Evolutionary conservation across 1,140 invertebrate genomes (phyloP).

Genomic region (Phocides pigmalion): DNA sequence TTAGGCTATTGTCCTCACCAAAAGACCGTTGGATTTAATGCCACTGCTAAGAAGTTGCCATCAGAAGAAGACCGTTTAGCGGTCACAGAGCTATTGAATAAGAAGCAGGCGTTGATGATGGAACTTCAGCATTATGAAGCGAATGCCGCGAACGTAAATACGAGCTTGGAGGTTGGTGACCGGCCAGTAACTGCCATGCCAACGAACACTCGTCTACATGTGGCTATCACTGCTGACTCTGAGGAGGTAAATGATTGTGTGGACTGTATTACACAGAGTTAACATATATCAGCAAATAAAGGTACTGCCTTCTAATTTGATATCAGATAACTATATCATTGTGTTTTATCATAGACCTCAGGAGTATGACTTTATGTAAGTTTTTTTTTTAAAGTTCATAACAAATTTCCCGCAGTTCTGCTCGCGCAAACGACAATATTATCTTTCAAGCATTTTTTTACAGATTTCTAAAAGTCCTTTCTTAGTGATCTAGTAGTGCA

Average conservation of each 20-base stretch:
- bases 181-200: slow-evolving; percentile 85
- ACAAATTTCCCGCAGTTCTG: too few relatives aligned
- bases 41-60: slow-evolving; percentile 50
- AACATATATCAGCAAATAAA: too few relatives aligned
- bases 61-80: slow-evolving; percentile 89
- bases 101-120: slow-evolving; percentile 92
- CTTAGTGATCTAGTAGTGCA: too few relatives aligned
- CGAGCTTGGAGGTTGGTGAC: slow-evolving; percentile 48
- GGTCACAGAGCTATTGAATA: slow-evolving; percentile 91
- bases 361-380: too few relatives aligned
- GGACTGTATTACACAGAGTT: too few relatives aligned
- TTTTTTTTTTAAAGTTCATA: too few relatives aligned
- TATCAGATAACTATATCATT: too few relatives aligned
- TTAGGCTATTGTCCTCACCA: slow-evolving; percentile 88
- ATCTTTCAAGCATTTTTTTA: too few relatives aligned
- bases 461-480: too few relatives aligned
- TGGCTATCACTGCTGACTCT: slow-evolving; percentile 78
- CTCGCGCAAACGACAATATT: too few relatives aligned
- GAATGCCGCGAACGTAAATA: slow-evolving; percentile 66
- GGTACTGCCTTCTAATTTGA: too few relatives aligned
- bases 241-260: slow-evolving; percentile 57
- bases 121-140: slow-evolving; percentile 93
- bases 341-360: too few relatives aligned
- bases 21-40: slow-evolving; percentile 66
- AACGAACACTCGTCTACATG: slow-evolving; percentile 85